Percentiles rank a stretch among this genome's conserved stretches.
Conservation (phyloP, 1,140 invertebrate species). For the Cherax quadricarinatus region DNA sequence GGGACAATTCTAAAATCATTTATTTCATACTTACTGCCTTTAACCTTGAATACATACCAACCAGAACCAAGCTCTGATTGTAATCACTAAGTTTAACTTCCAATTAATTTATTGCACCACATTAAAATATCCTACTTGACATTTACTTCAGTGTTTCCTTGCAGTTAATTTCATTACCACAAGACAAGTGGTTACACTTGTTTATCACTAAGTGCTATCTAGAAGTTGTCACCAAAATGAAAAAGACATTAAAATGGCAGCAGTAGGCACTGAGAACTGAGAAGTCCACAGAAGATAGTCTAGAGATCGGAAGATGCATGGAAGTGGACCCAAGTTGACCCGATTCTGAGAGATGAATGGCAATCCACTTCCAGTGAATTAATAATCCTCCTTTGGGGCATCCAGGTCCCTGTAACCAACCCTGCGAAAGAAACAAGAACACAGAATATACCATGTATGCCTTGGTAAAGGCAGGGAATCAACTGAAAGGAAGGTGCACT, state of each 20-base stretch:
- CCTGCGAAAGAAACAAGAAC: constrained; percentile 79
- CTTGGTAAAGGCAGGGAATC: constrained; percentile 42
- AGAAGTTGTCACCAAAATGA: not conserved
- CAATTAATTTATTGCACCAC: not conserved
- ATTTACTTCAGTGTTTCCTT: not conserved
- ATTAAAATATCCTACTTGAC: not conserved
- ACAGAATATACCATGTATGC: not conserved
- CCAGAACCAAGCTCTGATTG: not conserved
- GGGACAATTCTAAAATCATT: not conserved
- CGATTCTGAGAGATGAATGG: not conserved
- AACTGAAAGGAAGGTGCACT: not conserved
- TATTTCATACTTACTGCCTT: not conserved
- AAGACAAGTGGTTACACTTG: not conserved
- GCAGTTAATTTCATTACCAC: not conserved
- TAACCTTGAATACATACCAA: not conserved
- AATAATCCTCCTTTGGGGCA: constrained; percentile 86
- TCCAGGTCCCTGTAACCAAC: constrained; percentile 94
- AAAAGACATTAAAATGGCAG: not conserved
- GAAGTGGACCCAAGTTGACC: not conserved
- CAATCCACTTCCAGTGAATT: not conserved
- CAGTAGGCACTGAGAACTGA: not conserved
- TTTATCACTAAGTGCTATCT: not conserved
- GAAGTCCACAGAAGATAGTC: not conserved
- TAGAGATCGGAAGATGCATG: not conserved
- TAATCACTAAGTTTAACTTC: not conserved